Evolutionary conservation across 2,797 vertebrate genomes (phyloP), one percentile per base, ranked within the genome.

Genomic region (Propithecus deckenii): DNA sequence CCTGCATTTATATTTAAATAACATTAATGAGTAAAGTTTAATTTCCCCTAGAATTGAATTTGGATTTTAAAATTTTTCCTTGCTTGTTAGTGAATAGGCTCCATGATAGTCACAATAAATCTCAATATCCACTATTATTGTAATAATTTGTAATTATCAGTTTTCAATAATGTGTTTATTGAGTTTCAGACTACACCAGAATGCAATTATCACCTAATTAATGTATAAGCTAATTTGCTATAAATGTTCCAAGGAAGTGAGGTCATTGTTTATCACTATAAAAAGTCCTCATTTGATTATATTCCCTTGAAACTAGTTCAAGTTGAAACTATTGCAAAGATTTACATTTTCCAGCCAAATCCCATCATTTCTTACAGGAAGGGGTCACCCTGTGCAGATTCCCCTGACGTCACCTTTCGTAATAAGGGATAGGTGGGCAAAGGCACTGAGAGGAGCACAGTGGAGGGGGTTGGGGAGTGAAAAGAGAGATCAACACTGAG

Each of bases 151-250:
- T 75, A 95, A 95, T 93, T 50, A 91, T 95, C 85, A 48, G 75
- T 91, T 93, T 97, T 95, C 55, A 74, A 55, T 88, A 71, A 91
- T 2, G 50, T 83, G 75, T 97, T 96, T 94, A 95, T 85, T 95
- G 94, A 84, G 46, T 91, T 96, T 94, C 52, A 57, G 41, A 55
- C 35, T 83, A 57, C 20, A 94, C n/a, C 35, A 46, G 92, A 92
- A 96, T 43, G 50, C 38, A 94, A 86, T 95, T 96, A 91, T 86
- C 78, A 91, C 75, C 55, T 91, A 91, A 94, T 94, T 96, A 89
- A 93, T 80, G 78, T 48, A 65, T 84, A 87, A 95, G 9, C 48
- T 89, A 86, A 86, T 79, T 89, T 80, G 55, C 48, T 50, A 55
- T 43, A 91, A 88, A 57, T 84, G 28, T 95, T 89, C 83, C 41